Evolutionary conservation across 2,113 vertebrate species (phyloP), one percentile per base, ranked within the genome.

Genomic region (Mastomys natalensis): DNA sequence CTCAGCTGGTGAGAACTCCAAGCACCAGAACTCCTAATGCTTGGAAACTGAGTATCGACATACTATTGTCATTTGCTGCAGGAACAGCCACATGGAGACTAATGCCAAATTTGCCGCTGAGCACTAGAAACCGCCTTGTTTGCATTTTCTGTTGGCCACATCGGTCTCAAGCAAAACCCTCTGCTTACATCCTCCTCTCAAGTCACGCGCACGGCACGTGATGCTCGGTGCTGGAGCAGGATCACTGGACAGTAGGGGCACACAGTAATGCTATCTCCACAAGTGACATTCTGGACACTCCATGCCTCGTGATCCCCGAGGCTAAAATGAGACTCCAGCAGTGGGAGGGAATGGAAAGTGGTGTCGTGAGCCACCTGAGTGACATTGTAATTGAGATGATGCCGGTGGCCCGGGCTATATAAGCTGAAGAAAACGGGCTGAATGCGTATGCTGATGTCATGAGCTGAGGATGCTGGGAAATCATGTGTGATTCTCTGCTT

Each of bases 291-390:
- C 66, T 17, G 89, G 89, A 51, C 70, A 68, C 22, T 45, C 85
- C 66, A 43, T 34, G 45, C 95, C 90, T 0, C 34, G 3, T 96
- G 96, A 97, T 68, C 58, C 11, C 40, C 37, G 10, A 1, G 7
- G 96, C 97, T 96, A 96, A 97, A 96, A 89, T 19, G 93, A 88
- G 94, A 87, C 88, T 89, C 64, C 15, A 37, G 90, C 58, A 40
- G 53, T 80, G 6, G 24, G 70, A 91, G 77, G 91, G 80, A 93
- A 88, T 90, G 96, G 95, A 97, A 94, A 97, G 85, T 88, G 93
- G 87, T 90, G 97, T 96, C 10, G n/a, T 12, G 1, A 68, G 93
- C 43, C 0, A 1, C 76, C 90, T 19, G 91, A 58, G 62, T 0
- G 3, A 48, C 29, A 40, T 1, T 13, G 58, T 77, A 55, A 93